Conservation (phyloP, 2,888 invertebrate species). For the Hylaea fasciaria region DNA sequence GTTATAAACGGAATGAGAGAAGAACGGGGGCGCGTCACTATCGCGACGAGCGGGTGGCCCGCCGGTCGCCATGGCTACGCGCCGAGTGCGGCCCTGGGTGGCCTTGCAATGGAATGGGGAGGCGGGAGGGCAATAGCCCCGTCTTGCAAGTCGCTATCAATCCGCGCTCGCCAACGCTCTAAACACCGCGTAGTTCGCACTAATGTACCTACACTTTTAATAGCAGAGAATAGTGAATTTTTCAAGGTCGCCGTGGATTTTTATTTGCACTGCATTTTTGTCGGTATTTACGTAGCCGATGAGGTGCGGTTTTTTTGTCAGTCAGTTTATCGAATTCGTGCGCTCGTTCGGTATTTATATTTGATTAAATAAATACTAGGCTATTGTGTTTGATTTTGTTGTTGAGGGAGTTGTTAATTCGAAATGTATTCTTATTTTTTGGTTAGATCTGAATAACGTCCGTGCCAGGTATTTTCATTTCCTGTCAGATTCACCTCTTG, state of each 20-base stretch:
- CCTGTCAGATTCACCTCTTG: too few relatives aligned
- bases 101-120: conserved; percentile 85
- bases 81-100: conserved; percentile 82
- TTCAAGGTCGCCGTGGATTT: conserved; percentile 69
- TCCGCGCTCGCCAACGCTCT: conserved; percentile 73
- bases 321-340: conserved; percentile 26
- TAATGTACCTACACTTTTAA: conserved; percentile 59
- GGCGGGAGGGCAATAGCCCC: conserved; percentile 85
- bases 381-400: conserved; percentile 6
- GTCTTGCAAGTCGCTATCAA: conserved; percentile 77
- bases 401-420: conserved; percentile 1
- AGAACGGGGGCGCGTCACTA: conserved; percentile 68
- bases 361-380: conserved; percentile 9
- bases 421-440: background rate
- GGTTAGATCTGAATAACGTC: too few relatives aligned
- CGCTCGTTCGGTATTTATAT: conserved; percentile 11
- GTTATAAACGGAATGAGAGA: conserved; percentile 63
- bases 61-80: conserved; percentile 76
- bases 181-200: conserved; percentile 64
- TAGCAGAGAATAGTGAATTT: conserved; percentile 50
- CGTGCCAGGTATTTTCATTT: too few relatives aligned
- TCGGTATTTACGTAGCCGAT: conserved; percentile 52
- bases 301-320: conserved; percentile 43
- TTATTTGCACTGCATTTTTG: conserved; percentile 64
- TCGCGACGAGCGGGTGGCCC: conserved; percentile 74